Evolutionary conservation across 1,140 invertebrate species (phyloP), one percentile per base, ranked within the genome.

Genomic region (Aporrectodea caliginosa): DNA sequence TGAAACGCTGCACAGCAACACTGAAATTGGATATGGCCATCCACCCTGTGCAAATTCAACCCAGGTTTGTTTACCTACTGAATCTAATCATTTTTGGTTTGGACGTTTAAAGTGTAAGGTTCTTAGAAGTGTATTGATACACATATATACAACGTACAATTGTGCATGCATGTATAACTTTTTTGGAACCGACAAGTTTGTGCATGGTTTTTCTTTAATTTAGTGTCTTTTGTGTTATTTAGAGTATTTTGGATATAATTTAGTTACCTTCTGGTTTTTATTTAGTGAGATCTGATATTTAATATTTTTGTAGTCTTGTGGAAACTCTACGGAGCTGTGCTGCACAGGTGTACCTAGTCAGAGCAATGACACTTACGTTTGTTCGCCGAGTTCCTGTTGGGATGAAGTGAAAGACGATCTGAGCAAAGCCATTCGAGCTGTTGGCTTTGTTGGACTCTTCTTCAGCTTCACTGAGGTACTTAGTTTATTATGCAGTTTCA

Each of bases 391-490:
- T 58, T 58, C 43, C 6, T 58, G 43, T 58, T 58, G 43, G 43
- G 43, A 58, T 22, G 22, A 6, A 6, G 6, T 58, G 43, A 12
- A 6, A 12, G 43, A 58, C 43, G 22, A 58, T 22, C 43, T 58
- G 43, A 12, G 43, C 22, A 58, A 58, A 58, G 6, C 6, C 43
- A 58, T 58, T 58, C 43, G 94, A 87, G 89, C 94, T 1, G 94
- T 94, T 84, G 96, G 96, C 75, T 94, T 94, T 76, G 93, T 98
- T 84, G 96, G 95, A 80, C 89, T 98, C 34, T 97, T 98, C 89
- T 98, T 98, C 89, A 97, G 95, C 85, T 98, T 98, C 87, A 96
- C 95, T 74, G 96, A 98, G 94, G 96, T 98, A 91, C 6, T 58
- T 58, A 22, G 43, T 22, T 12, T 58, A 12, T 58, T 58, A 58